Evolutionary conservation across 2,888 invertebrate genomes (phyloP).

Genomic region (Ectobius pallidus): DNA sequence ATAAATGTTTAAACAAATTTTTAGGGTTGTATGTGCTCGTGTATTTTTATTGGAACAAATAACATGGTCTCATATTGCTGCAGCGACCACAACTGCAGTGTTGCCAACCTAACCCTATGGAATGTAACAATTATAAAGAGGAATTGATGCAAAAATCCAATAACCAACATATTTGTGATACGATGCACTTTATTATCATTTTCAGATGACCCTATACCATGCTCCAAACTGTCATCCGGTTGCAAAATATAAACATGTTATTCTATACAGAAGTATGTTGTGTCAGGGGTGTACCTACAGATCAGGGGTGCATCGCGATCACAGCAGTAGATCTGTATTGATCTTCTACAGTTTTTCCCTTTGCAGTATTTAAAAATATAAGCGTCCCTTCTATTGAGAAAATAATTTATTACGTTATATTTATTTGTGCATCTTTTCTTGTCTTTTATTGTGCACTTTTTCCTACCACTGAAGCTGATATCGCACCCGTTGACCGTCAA

Average conservation of each 20-base stretch:
- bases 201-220: constrained; percentile 9
- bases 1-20: too few relatives aligned
- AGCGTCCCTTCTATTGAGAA: too few relatives aligned
- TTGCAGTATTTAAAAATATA: too few relatives aligned
- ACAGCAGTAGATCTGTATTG: too few relatives aligned
- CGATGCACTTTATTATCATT: constrained; percentile 29
- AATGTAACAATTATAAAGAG: constrained; percentile 32
- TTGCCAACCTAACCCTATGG: constrained; percentile 21
- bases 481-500: too few relatives aligned
- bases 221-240: constrained; percentile 3
- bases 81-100: constrained; percentile 24
- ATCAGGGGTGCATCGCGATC: too few relatives aligned
- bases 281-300: neutral
- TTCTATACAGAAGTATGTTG: constrained; percentile 12
- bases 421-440: too few relatives aligned
- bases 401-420: too few relatives aligned
- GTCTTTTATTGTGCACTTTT: too few relatives aligned
- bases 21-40: too few relatives aligned
- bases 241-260: constrained; percentile 8
- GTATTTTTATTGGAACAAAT: constrained; percentile 19
- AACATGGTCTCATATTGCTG: constrained; percentile 20
- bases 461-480: too few relatives aligned
- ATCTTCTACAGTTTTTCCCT: too few relatives aligned
- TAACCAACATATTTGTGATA: constrained; percentile 32
- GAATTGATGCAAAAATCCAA: constrained; percentile 31